These are phyloP conservation scores for Oscheius sp. DNA, from an alignment of 2,888 invertebrate genomes.

Conservation along the genomic window DNA sequence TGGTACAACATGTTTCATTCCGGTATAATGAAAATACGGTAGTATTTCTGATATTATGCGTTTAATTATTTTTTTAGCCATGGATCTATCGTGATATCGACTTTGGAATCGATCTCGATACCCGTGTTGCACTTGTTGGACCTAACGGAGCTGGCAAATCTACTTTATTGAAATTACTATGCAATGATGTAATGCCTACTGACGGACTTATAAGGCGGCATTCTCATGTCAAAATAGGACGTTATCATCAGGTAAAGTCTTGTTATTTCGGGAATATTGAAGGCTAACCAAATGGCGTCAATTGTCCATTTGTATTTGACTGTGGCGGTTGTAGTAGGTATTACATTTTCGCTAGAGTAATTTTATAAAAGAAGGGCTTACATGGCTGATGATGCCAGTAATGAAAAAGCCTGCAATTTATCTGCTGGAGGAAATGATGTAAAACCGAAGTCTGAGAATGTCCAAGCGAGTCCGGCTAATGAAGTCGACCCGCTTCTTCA, in stretches of 20 bases:
- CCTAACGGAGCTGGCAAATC: slow-evolving; percentile 99
- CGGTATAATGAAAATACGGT: slow-evolving; percentile 80
- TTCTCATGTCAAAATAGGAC: slow-evolving; percentile 94
- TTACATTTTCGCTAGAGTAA: too few species aligned
- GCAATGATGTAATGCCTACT: slow-evolving; percentile 92
- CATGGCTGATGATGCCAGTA: too few species aligned
- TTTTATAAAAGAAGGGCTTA: too few species aligned
- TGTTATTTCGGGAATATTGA: background rate
- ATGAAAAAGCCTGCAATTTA: too few species aligned
- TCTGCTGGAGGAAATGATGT: too few species aligned
- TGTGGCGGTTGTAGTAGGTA: too few species aligned
- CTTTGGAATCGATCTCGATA: slow-evolving; percentile 98
- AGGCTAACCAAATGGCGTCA: too few species aligned
- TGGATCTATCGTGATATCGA: slow-evolving; percentile 96
- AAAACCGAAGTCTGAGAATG: background rate
- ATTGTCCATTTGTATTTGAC: too few species aligned
- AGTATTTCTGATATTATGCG: background rate
- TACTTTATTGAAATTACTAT: slow-evolving; percentile 92
- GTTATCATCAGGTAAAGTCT: slow-evolving; percentile 86
- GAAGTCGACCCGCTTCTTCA: slow-evolving; percentile 12
- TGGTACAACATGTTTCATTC: slow-evolving; percentile 98
- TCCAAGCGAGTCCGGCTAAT: too few species aligned
- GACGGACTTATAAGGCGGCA: slow-evolving; percentile 98
- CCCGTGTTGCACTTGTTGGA: slow-evolving; percentile 90
- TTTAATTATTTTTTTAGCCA: slow-evolving; percentile 76